phyloP scores from a whole-genome alignment of 2,888 invertebrate species.

The Synanthedon formicaeformis region DNA sequence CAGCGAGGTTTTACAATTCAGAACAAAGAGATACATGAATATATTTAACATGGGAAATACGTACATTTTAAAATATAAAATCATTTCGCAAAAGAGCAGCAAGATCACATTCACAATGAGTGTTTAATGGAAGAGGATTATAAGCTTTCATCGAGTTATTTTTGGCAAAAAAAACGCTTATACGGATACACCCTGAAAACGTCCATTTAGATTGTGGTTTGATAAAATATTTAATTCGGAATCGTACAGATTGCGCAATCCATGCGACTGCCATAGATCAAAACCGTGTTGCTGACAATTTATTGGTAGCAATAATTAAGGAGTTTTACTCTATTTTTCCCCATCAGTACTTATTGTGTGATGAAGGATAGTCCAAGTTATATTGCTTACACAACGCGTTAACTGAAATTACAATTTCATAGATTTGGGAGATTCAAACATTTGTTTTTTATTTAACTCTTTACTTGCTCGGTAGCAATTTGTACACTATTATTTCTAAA shows the following conservation, averaged over 20 bases:
- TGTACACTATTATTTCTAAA: too few species aligned
- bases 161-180: slow-evolving; percentile 27
- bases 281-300: slow-evolving; percentile 1
- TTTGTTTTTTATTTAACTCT: too few species aligned
- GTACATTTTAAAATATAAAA: slow-evolving; percentile 15
- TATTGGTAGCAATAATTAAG: not conserved
- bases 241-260: slow-evolving; percentile 6
- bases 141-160: slow-evolving; percentile 35
- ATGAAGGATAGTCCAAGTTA: too few species aligned
- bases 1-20: slow-evolving; percentile 4
- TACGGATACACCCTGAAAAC: slow-evolving; percentile 18
- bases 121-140: slow-evolving; percentile 28
- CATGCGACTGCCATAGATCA: not conserved
- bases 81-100: slow-evolving; percentile 23
- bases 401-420: too few species aligned
- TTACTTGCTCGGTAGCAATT: too few species aligned
- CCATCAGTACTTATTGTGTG: not conserved
- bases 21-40: not conserved
- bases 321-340: not conserved
- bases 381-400: too few species aligned
- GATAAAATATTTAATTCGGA: slow-evolving; percentile 10
- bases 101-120: slow-evolving; percentile 29
- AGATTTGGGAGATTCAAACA: too few species aligned
- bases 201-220: slow-evolving; percentile 35
- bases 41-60: not conserved